These are phyloP conservation scores for Thinocorus orbignyianus DNA, from an alignment of 2,113 vertebrate genomes.

Conservation along the genomic window DNA sequence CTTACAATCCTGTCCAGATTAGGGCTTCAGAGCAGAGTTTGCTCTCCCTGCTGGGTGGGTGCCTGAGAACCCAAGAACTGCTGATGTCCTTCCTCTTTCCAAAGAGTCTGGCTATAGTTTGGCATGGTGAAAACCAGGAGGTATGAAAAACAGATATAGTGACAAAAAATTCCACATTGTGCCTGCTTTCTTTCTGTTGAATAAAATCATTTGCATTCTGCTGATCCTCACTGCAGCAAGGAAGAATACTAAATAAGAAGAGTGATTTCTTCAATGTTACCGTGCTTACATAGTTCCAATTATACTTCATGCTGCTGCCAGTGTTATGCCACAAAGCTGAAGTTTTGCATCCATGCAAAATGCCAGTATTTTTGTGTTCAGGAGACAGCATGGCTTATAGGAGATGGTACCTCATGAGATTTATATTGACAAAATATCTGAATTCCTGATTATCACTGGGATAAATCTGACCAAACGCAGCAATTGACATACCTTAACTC, in stretches of 20 bases:
- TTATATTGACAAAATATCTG: not conserved
- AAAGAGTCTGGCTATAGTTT: not conserved
- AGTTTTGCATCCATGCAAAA: not conserved
- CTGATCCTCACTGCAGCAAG: not conserved
- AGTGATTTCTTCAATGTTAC: not conserved
- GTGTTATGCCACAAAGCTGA: not conserved
- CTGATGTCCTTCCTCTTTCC: not conserved
- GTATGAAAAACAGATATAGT: not conserved
- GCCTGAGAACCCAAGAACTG: fast-evolving
- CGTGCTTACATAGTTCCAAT: not conserved
- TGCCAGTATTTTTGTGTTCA: not conserved
- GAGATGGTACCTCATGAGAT: not conserved
- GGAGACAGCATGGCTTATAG: not conserved
- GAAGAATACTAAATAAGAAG: not conserved
- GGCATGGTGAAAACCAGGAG: not conserved
- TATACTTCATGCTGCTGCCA: not conserved
- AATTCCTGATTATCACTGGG: not conserved
- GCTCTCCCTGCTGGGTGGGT: not conserved
- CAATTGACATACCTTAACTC: not conserved
- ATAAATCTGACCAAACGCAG: not conserved
- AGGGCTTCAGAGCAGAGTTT: not conserved
- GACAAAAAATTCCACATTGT: not conserved
- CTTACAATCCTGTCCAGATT: not conserved
- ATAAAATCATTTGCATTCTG: not conserved
- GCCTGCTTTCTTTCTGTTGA: not conserved